Base-by-base conservation (phyloP, 2,113 vertebrate species). In the Ochotona curzoniae region DNA sequence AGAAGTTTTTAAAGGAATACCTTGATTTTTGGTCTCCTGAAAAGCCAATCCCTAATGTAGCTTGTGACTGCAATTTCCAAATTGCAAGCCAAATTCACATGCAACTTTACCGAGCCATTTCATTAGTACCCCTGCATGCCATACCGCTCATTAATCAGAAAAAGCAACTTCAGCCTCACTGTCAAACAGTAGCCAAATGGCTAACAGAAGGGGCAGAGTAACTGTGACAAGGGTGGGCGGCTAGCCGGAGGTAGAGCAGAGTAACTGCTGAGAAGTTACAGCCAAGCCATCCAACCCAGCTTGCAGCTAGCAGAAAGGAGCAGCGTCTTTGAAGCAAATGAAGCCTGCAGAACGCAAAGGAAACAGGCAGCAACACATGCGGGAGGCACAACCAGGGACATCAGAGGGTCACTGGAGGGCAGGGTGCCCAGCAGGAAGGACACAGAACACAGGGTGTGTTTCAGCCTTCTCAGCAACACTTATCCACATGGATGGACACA, bases 181-280 rank as follows among this genome's bases (percentile, higher is more conserved):
- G 74, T 75, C 87, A 87, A 54, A 73, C 61, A 38, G 79, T 73
- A 44, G 66, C 83, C 95, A 92, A 90, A 89, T 86, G 81, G 89
- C 54, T 79, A 87, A 83, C 91, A 96, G 92, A 95, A 95, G 92
- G 89, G 61, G 10, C 81, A 69, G 28, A 61, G n/a, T 71, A n/a
- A 81, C 73, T 8, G 26, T 49, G 80, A 91, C 38, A 57, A 87
- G 44, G 7, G 49, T 54, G 21, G 54, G 49, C 63, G 69, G 63
- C 71, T 61, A 47, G 94, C n/a, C 18, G 76, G 86, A 70, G 64
- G 47, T 10, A 69, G 4, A 70, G 51, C 51, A 38, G 8, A 26
- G 2, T 61, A 25, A 61, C 89, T 60, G 57, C 84, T 73, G 84
- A 87, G 87, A 76, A 93, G 74, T 1, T 0, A n/a, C 61, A 83